These are phyloP conservation scores for Nephotettix cincticeps DNA, from an alignment of 1,140 invertebrate species.

Conservation along the genomic window DNA sequence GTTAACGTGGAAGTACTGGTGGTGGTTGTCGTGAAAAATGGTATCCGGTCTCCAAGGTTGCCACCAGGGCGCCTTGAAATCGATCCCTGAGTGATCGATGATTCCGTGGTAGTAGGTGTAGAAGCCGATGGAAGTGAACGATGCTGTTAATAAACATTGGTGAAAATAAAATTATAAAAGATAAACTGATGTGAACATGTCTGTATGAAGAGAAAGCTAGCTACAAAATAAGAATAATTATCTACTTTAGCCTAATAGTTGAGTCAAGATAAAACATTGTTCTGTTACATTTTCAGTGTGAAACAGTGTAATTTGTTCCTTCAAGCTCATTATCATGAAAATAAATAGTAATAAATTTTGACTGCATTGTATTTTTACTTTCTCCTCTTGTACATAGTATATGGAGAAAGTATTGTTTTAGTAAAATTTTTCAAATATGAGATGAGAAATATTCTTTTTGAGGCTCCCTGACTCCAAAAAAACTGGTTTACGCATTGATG, in stretches of 20 bases:
- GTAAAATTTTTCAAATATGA: no score
- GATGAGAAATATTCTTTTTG: no score
- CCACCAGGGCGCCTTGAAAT: constrained; percentile 73
- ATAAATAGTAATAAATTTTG: no score
- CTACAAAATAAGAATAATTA: not conserved
- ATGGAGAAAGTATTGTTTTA: no score
- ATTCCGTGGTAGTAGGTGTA: constrained; percentile 75
- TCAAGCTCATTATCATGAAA: not conserved
- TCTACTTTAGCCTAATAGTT: not conserved
- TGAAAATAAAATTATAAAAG: not conserved
- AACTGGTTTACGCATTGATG: no score
- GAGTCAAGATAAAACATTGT: not conserved
- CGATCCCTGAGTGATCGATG: constrained; percentile 72
- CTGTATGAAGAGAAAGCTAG: not conserved
- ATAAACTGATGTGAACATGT: not conserved
- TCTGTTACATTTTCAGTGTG: not conserved
- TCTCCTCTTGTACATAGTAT: no score
- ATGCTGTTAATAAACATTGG: constrained; percentile 48
- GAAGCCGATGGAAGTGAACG: constrained; percentile 55
- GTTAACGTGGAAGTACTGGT: constrained; percentile 76
- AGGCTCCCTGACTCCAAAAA: no score
- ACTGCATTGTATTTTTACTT: no score
- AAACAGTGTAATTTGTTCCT: not conserved
- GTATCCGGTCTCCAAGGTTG: constrained; percentile 74
- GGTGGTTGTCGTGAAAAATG: constrained; percentile 75